phyloP scores from a whole-genome alignment of 1,140 invertebrate species.

The Pomacea maculata region DNA sequence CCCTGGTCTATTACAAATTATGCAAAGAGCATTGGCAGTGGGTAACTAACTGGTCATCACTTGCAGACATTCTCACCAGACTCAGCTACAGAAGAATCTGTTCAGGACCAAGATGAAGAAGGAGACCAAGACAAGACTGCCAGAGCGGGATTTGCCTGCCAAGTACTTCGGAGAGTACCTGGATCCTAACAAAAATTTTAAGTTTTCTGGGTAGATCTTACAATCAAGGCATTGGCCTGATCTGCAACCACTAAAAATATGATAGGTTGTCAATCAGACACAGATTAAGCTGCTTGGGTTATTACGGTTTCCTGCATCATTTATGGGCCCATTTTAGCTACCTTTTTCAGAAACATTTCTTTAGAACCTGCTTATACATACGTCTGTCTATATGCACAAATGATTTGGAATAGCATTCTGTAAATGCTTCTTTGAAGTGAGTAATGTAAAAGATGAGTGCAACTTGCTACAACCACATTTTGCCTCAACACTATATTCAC shows the following conservation, averaged over 20 bases:
- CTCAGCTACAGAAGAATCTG: conserved; percentile 38
- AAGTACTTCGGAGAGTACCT: conserved; percentile 52
- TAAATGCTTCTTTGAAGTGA: too few relatives aligned
- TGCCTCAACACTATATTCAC: too few relatives aligned
- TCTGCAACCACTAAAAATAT: not conserved
- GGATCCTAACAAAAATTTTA: conserved; percentile 45
- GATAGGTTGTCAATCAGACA: not conserved
- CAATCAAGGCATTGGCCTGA: conserved; percentile 3
- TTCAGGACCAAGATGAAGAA: conserved; percentile 29
- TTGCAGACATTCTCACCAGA: conserved; percentile 29
- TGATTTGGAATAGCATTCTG: too few relatives aligned
- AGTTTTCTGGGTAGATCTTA: conserved; percentile 18
- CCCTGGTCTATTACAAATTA: not conserved
- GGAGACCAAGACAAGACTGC: conserved; percentile 28
- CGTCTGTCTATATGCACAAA: too few relatives aligned
- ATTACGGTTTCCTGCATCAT: not conserved
- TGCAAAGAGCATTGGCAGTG: too few relatives aligned
- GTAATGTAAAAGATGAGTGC: too few relatives aligned
- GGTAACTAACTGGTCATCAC: not conserved
- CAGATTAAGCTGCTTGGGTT: not conserved
- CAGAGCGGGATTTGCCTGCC: conserved; percentile 40
- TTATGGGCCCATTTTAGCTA: too few relatives aligned
- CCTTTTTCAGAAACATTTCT: too few relatives aligned
- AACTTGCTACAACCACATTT: too few relatives aligned
- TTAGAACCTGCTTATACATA: too few relatives aligned